Base-by-base conservation (phyloP, 2,888 invertebrate genomes). In the Laothoe populi region DNA sequence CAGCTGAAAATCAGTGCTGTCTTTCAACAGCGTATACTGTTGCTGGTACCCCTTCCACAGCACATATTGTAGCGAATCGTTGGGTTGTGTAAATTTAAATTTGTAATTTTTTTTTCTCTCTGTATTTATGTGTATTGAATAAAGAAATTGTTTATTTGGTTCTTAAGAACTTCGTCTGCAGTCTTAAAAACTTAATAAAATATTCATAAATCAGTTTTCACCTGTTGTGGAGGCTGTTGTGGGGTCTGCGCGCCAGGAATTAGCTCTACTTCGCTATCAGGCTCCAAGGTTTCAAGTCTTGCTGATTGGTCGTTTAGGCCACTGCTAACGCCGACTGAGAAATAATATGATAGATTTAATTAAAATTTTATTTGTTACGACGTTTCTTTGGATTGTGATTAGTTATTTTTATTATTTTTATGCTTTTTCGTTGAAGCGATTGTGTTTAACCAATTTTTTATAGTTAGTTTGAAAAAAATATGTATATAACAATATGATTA, bases 211-310 rank as follows among this genome's bases (percentile, higher is more conserved):
- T 7, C 13, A 8, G 57, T 59, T 57, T 3, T 31, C 71, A 90
- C 90, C 86, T 88, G 90, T 44, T 88, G 88, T 1, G 90, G 90
- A 13, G 89, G 89, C 53, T 90, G 90, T 65, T 89, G 91, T 0
- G 92, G 90, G 7, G 81, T 79, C 62, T 88, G 87, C 0, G 83
- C 88, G 57, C 92, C 92, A 5, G 92, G 91, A 1, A 93, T 81
- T 45, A 93, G 77, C 65, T 93, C 93, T 38, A 93, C 92, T 66
- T 93, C 92, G 61, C 86, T 91, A 69, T 92, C 90, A 0, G 93
- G 93, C 49, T 92, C 93, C 59, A 93, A 64, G 24, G 75, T 83
- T 67, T 92, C 92, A 40, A 92, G 72, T 0, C 88, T 79, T 0
- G 86, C 74, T 0, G 86, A 81, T 0, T 77, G 70, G 8, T 70